Conservation (phyloP, 1,140 invertebrate genomes). For the Vanessa tameamea region DNA sequence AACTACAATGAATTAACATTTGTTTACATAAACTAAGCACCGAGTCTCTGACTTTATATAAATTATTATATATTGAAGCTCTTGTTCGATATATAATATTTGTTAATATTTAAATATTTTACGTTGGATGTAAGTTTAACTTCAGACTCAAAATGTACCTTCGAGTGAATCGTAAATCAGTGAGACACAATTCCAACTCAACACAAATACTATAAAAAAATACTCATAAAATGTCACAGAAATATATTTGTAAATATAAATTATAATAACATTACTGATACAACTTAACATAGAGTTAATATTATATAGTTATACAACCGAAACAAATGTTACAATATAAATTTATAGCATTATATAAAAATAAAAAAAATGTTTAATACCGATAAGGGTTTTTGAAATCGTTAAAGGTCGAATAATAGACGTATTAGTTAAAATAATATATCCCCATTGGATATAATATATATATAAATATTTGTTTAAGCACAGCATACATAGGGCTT, state of each 20-base stretch:
- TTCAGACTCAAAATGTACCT: background rate
- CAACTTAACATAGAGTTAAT: conserved; percentile 18
- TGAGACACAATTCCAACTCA: background rate
- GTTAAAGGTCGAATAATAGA: background rate
- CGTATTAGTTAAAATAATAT: background rate
- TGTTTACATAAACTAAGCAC: background rate
- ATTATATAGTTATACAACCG: conserved; percentile 2
- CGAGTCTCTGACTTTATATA: background rate
- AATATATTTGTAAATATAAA: conserved; percentile 60
- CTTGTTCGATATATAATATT: too few species aligned
- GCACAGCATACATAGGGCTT: conserved; percentile 5
- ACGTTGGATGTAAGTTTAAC: too few species aligned
- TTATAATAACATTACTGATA: conserved; percentile 37
- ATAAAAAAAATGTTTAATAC: background rate
- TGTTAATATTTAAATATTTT: too few species aligned
- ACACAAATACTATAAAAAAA: conserved; percentile 39
- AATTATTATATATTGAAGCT: background rate
- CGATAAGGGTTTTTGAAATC: background rate
- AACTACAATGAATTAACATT: background rate
- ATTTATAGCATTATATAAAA: background rate
- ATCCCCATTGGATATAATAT: background rate
- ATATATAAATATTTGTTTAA: conserved; percentile 2
- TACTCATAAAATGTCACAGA: conserved; percentile 55
- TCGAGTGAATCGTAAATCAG: too few species aligned
- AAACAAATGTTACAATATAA: conserved; percentile 7